Evolutionary conservation across 2,113 vertebrate genomes (phyloP).

Genomic region (Rafetus swinhoei): DNA sequence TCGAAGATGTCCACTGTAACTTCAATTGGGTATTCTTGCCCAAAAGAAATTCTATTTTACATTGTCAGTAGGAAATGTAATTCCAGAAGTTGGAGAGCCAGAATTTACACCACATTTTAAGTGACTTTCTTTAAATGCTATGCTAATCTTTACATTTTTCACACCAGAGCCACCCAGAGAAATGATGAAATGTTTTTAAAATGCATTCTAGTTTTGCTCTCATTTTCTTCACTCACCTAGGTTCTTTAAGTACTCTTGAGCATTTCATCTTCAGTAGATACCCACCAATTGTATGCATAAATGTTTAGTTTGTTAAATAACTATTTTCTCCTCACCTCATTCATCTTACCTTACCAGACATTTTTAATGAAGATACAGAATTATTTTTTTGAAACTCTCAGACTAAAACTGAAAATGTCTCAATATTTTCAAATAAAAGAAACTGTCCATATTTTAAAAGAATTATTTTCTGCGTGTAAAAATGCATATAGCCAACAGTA

Average conservation of each 20-base stretch:
- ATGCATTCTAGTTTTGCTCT: constrained; percentile 21
- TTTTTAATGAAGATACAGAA: neutral
- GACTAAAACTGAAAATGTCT: neutral
- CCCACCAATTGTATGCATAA: neutral
- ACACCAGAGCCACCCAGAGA: neutral
- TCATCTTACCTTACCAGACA: constrained; percentile 7
- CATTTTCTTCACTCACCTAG: neutral
- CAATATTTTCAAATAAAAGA: neutral
- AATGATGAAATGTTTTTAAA: neutral
- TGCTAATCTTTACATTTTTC: constrained; percentile 29
- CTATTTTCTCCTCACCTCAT: neutral
- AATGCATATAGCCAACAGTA: neutral
- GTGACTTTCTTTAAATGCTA: constrained; percentile 5
- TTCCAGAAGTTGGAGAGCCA: neutral
- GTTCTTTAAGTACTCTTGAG: neutral
- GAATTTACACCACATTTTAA: constrained; percentile 16
- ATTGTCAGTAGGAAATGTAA: neutral
- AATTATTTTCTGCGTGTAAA: neutral
- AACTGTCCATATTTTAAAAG: neutral
- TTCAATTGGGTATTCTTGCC: neutral
- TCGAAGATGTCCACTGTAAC: neutral
- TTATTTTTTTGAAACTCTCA: neutral
- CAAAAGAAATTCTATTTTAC: neutral
- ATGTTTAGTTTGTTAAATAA: neutral
- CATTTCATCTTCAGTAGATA: neutral